A percentile compares a stretch with the other conserved stretches of the same genome.
These are phyloP conservation scores for Mercenaria mercenaria DNA, from an alignment of 1,140 invertebrate genomes.

Conservation along the genomic window DNA sequence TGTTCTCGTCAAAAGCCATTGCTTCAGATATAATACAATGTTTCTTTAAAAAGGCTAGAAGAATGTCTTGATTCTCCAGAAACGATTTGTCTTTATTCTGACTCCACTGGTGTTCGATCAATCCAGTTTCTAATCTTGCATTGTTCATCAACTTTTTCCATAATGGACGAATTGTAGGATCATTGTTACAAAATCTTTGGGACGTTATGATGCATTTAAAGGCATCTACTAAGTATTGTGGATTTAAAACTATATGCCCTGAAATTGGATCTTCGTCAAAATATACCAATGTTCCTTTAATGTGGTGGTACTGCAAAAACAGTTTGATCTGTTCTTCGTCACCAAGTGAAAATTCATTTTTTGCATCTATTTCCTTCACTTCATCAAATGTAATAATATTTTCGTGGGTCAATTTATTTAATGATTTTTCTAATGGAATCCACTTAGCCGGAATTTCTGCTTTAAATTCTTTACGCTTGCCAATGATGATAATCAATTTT, in stretches of 20 bases:
- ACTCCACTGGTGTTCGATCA: conserved; percentile 23
- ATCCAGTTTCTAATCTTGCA: neutral
- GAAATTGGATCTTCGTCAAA: conserved; percentile 41
- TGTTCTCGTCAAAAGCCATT: neutral
- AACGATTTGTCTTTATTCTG: neutral
- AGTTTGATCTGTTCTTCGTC: conserved; percentile 19
- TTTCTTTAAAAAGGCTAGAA: conserved; percentile 32
- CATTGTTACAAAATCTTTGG: conserved; percentile 11
- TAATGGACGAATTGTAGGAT: neutral
- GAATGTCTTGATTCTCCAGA: neutral
- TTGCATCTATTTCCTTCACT: neutral
- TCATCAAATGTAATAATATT: neutral
- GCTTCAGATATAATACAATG: conserved; percentile 36
- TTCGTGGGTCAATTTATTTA: neutral
- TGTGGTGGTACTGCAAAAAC: conserved; percentile 46
- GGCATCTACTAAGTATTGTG: conserved; percentile 49
- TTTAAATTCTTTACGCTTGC: neutral
- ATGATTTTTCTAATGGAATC: neutral
- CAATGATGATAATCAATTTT: neutral
- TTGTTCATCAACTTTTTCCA: conserved; percentile 13
- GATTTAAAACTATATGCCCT: conserved; percentile 2
- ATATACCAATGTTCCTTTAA: conserved; percentile 33
- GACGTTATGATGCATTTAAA: conserved; percentile 44
- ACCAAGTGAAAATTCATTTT: conserved; percentile 19
- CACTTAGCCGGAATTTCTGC: neutral